A percentile compares a stretch with the other conserved stretches of the same genome.
Evolutionary conservation across 1,140 invertebrate genomes (phyloP).

Genomic region (Sycophila sp.): DNA sequence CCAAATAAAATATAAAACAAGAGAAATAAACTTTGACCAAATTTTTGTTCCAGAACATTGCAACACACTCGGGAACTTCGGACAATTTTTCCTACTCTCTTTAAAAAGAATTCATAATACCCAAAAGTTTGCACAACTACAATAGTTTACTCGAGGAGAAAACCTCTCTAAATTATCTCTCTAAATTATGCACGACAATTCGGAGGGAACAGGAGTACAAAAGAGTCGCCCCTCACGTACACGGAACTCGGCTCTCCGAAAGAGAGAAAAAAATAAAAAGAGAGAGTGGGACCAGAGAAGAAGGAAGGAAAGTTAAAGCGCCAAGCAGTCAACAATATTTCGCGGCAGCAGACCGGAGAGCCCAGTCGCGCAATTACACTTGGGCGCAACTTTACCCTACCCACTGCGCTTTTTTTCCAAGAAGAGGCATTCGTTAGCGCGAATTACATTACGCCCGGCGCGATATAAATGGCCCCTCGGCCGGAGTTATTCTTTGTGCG

Average conservation of each 20-base stretch:
- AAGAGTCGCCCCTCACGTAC: constrained; percentile 37
- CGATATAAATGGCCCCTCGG: constrained; percentile 15
- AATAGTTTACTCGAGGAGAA: background rate
- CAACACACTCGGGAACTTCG: too few species aligned
- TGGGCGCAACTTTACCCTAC: constrained; percentile 5
- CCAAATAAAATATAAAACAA: too few species aligned
- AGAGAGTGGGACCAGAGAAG: too few species aligned
- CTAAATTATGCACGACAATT: constrained; percentile 22
- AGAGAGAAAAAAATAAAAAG: background rate
- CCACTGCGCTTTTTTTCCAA: constrained; percentile 7
- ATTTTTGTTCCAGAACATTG: too few species aligned
- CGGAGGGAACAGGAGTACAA: background rate
- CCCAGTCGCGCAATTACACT: constrained; percentile 32
- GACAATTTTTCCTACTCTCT: too few species aligned
- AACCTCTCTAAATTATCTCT: constrained; percentile 22
- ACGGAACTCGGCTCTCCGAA: constrained; percentile 33
- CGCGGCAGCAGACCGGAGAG: background rate
- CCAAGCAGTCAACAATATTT: constrained; percentile 36
- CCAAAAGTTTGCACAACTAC: too few species aligned
- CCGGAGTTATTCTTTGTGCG: constrained; percentile 7
- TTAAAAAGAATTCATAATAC: too few species aligned
- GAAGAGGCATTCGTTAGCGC: constrained; percentile 32
- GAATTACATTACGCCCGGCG: constrained; percentile 20
- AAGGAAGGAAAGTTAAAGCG: background rate
- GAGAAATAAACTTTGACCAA: too few species aligned